phyloP scores from a whole-genome alignment of 2,113 vertebrate genomes.

The Labrus mixtus region DNA sequence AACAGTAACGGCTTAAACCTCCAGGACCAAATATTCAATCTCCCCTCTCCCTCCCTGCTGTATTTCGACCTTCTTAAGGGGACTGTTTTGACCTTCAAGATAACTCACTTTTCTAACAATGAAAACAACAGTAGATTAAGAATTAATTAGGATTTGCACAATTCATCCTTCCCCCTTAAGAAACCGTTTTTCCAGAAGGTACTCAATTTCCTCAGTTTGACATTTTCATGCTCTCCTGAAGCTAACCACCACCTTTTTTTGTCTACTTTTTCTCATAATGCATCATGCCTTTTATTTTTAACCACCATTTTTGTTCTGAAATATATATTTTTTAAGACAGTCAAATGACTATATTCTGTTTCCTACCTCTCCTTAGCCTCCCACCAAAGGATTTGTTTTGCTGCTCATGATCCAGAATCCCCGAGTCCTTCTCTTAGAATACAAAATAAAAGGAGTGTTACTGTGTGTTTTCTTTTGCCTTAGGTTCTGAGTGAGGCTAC shows the following conservation, averaged over 20 bases:
- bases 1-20: background rate
- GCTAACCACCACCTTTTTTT: slow-evolving; percentile 36
- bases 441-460: background rate
- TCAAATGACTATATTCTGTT: background rate
- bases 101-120: background rate
- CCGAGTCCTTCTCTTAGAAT: background rate
- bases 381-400: slow-evolving; percentile 24
- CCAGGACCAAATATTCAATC: slow-evolving; percentile 13
- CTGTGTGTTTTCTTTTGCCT: background rate
- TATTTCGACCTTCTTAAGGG: slow-evolving; percentile 69
- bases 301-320: background rate
- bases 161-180: slow-evolving; percentile 56
- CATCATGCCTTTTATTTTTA: background rate
- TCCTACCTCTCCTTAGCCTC: slow-evolving; percentile 25
- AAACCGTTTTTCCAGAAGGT: slow-evolving; percentile 39
- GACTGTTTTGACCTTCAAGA: slow-evolving; percentile 21
- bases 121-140: background rate
- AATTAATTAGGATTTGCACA: background rate
- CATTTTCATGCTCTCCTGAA: slow-evolving; percentile 59
- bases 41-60: slow-evolving; percentile 26
- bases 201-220: slow-evolving; percentile 20
- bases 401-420: slow-evolving; percentile 25
- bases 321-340: slow-evolving; percentile 1
- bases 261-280: background rate
- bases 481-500: slow-evolving; percentile 96